These are phyloP conservation scores for Diarsia brunnea DNA, from an alignment of 2,888 invertebrate species.

Conservation along the genomic window DNA sequence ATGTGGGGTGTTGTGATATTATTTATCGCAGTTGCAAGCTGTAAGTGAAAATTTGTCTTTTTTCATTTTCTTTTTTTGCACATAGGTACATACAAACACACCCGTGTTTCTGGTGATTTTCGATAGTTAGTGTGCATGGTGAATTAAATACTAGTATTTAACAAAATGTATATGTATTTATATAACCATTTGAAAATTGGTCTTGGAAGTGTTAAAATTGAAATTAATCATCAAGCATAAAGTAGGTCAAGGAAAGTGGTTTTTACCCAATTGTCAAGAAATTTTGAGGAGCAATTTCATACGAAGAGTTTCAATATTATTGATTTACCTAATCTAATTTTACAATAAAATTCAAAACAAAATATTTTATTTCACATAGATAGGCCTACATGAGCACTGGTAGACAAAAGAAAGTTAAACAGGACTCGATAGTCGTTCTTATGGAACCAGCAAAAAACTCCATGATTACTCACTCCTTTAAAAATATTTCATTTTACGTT, in stretches of 20 bases:
- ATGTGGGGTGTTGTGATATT: constrained; percentile 69
- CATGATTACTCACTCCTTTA: neutral
- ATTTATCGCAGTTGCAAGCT: constrained; percentile 52
- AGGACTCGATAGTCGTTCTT: neutral
- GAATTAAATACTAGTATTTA: neutral
- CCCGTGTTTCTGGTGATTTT: neutral
- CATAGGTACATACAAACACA: too few relatives aligned
- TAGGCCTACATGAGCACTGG: neutral
- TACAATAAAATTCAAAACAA: neutral
- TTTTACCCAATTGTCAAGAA: neutral
- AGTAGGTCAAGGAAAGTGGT: neutral
- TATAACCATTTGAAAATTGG: neutral
- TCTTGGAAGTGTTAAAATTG: neutral
- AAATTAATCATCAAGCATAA: neutral
- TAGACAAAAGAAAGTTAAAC: neutral
- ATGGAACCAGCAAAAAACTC: neutral
- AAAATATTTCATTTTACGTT: neutral
- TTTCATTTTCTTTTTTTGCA: neutral
- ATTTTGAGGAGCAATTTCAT: too few relatives aligned
- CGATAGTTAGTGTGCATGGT: neutral
- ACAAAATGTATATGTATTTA: neutral
- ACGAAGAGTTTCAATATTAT: too few relatives aligned
- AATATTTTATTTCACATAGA: neutral
- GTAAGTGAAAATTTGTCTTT: constrained; percentile 62
- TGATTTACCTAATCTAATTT: neutral